Conservation (phyloP, 2,113 vertebrate genomes). For the Atlantisia rogersi region DNA sequence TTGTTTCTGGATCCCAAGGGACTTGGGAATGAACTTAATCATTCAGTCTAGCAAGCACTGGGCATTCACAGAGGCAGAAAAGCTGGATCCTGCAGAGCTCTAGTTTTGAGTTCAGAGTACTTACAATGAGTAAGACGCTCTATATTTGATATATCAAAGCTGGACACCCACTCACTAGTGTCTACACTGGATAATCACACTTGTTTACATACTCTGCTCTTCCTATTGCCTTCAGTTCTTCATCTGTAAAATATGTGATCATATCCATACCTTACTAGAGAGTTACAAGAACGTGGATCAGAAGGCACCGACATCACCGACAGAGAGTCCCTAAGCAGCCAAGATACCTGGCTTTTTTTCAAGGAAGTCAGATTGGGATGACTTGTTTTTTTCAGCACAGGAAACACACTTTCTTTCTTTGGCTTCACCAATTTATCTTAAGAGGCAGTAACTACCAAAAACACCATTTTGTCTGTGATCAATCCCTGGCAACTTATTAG, state of each 20-base stretch:
- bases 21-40: not conserved
- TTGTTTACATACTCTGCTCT: not conserved
- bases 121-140: not conserved
- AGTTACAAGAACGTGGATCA: not conserved
- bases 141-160: not conserved
- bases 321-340: not conserved
- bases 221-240: not conserved
- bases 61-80: not conserved
- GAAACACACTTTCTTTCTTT: not conserved
- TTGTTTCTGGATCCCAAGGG: not conserved
- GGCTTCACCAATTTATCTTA: not conserved
- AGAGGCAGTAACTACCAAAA: not conserved
- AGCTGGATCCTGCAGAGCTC: not conserved
- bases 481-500: not conserved
- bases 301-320: not conserved
- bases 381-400: not conserved
- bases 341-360: not conserved
- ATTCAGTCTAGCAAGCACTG: not conserved
- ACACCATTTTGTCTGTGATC: not conserved
- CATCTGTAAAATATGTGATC: not conserved
- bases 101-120: not conserved
- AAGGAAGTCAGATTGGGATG: not conserved
- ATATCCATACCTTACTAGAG: not conserved
- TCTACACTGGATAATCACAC: not conserved
- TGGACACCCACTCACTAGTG: not conserved